Evolutionary conservation across 2,113 vertebrate species (phyloP).

Genomic region (Toxostoma redivivum): DNA sequence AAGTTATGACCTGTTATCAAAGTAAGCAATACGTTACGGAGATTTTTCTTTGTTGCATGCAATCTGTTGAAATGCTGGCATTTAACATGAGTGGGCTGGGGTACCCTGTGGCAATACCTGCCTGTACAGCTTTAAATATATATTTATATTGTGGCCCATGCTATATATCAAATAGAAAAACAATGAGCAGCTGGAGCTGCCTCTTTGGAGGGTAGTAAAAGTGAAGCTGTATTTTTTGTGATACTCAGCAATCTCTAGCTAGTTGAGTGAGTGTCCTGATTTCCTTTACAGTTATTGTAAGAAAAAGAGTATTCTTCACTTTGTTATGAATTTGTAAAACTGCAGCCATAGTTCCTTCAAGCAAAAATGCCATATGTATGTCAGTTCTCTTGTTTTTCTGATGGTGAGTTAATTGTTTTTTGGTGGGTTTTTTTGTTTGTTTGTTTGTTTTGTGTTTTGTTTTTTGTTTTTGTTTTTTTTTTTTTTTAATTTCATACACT

Average conservation of each 20-base stretch:
- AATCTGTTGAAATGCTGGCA: background rate
- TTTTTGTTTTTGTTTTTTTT: background rate
- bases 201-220: background rate
- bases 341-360: background rate
- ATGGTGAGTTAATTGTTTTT: background rate
- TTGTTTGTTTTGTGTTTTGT: too few species aligned
- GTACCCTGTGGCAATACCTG: conserved; percentile 7
- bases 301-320: background rate
- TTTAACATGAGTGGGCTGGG: background rate
- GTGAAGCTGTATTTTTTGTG: background rate
- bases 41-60: background rate
- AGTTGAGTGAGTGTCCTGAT: fast-evolving
- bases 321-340: background rate
- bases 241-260: background rate
- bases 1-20: conserved; percentile 8
- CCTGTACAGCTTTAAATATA: background rate
- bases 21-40: background rate
- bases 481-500: background rate
- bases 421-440: background rate
- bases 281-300: background rate
- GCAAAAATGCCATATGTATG: background rate
- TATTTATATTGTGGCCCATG: background rate
- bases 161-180: background rate
- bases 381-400: background rate
- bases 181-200: background rate